Percentiles rank a stretch among this genome's conserved stretches.
phyloP scores from a whole-genome alignment of 2,797 vertebrate species.

The Tiaroga cobitis region DNA sequence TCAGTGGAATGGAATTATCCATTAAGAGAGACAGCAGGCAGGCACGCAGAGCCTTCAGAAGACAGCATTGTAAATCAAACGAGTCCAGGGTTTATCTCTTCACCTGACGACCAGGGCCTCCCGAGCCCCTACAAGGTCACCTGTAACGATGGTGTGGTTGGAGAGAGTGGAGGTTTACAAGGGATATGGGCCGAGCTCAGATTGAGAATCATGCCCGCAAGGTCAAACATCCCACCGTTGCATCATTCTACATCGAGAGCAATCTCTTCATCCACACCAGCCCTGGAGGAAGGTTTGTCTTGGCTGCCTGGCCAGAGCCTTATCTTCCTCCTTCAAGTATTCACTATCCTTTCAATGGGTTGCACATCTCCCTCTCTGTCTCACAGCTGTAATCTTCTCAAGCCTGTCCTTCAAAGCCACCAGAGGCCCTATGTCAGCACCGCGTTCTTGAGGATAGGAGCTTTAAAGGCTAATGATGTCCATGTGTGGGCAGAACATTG shows the following conservation, averaged over 20 bases:
- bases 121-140: conserved; percentile 55
- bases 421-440: conserved; percentile 23
- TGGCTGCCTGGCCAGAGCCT: neutral
- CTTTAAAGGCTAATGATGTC: conserved; percentile 39
- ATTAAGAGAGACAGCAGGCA: conserved; percentile 44
- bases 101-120: conserved; percentile 46
- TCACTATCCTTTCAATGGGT: conserved; percentile 16
- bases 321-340: conserved; percentile 18
- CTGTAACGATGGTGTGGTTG: conserved; percentile 49
- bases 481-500: conserved; percentile 30
- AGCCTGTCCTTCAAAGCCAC: conserved; percentile 43
- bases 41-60: conserved; percentile 39
- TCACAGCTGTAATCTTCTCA: conserved; percentile 44
- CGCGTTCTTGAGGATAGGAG: conserved; percentile 4
- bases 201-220: conserved; percentile 1
- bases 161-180: conserved; percentile 3
- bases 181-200: neutral
- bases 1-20: conserved; percentile 50
- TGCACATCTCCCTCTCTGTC: neutral
- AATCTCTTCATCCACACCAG: neutral
- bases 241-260: conserved; percentile 6
- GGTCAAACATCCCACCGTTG: neutral
- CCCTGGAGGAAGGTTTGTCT: neutral
- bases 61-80: conserved; percentile 63
- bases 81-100: conserved; percentile 49